phyloP scores from a whole-genome alignment of 1,140 invertebrate genomes.

The Zaprionus taronus region DNA sequence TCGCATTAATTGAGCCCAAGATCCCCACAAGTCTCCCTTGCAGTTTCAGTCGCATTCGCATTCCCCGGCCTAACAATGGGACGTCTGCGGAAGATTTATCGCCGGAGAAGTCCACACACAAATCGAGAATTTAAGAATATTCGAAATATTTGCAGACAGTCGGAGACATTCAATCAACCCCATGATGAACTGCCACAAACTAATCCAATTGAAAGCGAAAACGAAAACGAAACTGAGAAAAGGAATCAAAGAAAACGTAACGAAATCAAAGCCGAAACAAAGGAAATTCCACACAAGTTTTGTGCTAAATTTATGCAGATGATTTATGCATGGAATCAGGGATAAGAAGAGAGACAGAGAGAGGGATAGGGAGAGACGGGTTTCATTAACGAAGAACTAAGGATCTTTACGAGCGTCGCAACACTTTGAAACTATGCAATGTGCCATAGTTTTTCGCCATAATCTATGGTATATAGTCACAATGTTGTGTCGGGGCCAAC shows the following conservation, averaged over 20 bases:
- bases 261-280: constrained; percentile 53
- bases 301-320: constrained; percentile 76
- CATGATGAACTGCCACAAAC: constrained; percentile 63
- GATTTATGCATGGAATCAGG: constrained; percentile 68
- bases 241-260: background rate
- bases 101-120: constrained; percentile 31
- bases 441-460: constrained; percentile 24
- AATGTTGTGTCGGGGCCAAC: constrained; percentile 22
- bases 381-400: constrained; percentile 1
- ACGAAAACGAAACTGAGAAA: background rate
- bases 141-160: constrained; percentile 55
- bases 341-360: background rate
- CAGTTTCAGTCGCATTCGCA: background rate
- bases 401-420: constrained; percentile 17
- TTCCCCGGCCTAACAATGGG: constrained; percentile 48
- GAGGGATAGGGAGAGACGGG: background rate
- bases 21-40: background rate
- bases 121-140: constrained; percentile 56
- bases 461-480: constrained; percentile 9
- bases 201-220: constrained; percentile 49
- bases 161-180: constrained; percentile 70
- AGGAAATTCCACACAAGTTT: constrained; percentile 67
- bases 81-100: constrained; percentile 58
- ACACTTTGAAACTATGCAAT: constrained; percentile 30
- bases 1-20: constrained; percentile 56